A percentile compares a stretch with the other conserved stretches of the same genome.
Evolutionary conservation across 2,888 invertebrate species (phyloP).

Genomic region (Thymelicus acteon): DNA sequence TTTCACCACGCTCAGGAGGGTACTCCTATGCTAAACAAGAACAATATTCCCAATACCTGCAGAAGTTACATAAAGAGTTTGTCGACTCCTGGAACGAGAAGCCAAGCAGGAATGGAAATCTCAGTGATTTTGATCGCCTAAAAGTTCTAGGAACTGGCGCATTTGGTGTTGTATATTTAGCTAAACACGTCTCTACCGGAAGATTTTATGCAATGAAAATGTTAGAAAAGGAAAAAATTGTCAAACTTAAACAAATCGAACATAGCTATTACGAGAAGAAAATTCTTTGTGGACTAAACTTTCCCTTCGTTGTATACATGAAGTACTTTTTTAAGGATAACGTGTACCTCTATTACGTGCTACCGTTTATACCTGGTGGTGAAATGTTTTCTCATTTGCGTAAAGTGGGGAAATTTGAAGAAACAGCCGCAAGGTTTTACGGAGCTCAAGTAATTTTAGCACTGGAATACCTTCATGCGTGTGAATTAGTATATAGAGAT

Average conservation of each 20-base stretch:
- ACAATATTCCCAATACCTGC: constrained; percentile 64
- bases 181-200: constrained; percentile 83
- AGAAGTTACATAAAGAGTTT: constrained; percentile 68
- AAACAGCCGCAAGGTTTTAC: constrained; percentile 93
- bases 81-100: constrained; percentile 72
- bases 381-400: constrained; percentile 93
- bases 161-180: constrained; percentile 93
- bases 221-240: constrained; percentile 93
- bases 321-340: constrained; percentile 95
- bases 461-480: constrained; percentile 95
- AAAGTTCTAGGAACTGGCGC: constrained; percentile 94
- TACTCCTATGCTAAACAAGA: constrained; percentile 67
- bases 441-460: constrained; percentile 95
- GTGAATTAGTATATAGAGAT: constrained; percentile 95
- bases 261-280: constrained; percentile 96
- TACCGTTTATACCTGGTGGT: constrained; percentile 93
- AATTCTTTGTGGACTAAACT: constrained; percentile 92
- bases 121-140: constrained; percentile 88
- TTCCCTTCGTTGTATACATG: constrained; percentile 95
- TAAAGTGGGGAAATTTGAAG: constrained; percentile 87
- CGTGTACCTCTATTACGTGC: constrained; percentile 91
- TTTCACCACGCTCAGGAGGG: constrained; percentile 51
- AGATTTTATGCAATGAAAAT: constrained; percentile 94
- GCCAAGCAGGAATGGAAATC: constrained; percentile 53
- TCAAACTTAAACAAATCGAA: constrained; percentile 94